phyloP scores from a whole-genome alignment of 2,797 vertebrate species.

The Squalus acanthias region DNA sequence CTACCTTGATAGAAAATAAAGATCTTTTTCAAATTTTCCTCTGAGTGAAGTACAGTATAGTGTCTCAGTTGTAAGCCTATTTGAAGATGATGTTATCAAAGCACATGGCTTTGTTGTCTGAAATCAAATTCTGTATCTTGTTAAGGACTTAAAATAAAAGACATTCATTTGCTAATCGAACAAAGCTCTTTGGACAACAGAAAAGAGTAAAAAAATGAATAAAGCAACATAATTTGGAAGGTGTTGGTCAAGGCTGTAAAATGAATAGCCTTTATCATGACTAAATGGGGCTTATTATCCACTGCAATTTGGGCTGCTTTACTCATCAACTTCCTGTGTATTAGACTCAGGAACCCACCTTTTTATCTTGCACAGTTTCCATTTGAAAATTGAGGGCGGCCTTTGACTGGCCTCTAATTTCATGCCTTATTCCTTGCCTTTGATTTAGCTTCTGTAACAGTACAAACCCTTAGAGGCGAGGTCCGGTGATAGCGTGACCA shows the following conservation, averaged over 20 bases:
- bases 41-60: not conserved
- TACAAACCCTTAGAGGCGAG: slow-evolving; percentile 29
- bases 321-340: slow-evolving; percentile 32
- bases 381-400: slow-evolving; percentile 37
- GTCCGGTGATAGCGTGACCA: slow-evolving; percentile 54
- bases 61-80: not conserved
- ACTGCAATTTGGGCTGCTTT: slow-evolving; percentile 36
- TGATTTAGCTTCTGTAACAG: slow-evolving; percentile 32
- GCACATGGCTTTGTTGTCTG: not conserved
- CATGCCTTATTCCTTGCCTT: slow-evolving; percentile 36
- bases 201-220: not conserved
- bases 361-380: slow-evolving; percentile 36
- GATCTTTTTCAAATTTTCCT: too few species aligned
- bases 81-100: not conserved
- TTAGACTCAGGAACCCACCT: slow-evolving; percentile 32
- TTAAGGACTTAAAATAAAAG: not conserved
- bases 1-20: not conserved
- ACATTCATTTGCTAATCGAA: slow-evolving; percentile 14
- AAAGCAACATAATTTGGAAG: slow-evolving; percentile 27
- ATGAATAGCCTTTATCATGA: slow-evolving; percentile 2
- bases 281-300: slow-evolving; percentile 20
- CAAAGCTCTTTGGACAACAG: not conserved
- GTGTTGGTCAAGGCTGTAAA: slow-evolving; percentile 11
- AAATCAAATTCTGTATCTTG: slow-evolving; percentile 8
- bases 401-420: slow-evolving; percentile 37